Evolutionary conservation across 2,888 invertebrate species (phyloP), one percentile per base, ranked within the genome.

Genomic region (Folsomia candida): DNA sequence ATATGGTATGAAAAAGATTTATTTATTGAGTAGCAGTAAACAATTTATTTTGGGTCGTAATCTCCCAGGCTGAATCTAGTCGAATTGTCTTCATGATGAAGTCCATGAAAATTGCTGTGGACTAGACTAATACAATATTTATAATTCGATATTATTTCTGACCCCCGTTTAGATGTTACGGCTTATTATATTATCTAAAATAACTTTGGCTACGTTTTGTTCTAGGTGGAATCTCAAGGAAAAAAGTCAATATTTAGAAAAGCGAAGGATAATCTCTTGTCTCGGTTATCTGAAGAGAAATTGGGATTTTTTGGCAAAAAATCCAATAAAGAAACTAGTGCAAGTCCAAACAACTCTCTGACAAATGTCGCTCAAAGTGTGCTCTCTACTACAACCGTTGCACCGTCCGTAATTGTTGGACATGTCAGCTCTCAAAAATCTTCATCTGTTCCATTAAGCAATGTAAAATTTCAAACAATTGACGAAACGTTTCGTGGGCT

Each of bases 221-320:
- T n/a, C n/a, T 73, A 71, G 28, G 73, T 73, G 62, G 79, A 79
- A 76, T 70, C 70, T 68, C 73, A 74, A 20, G 75, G 71, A 58
- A 78, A 77, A 66, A 79, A 78, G 28, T 79, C 79, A 28, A 73
- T 79, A 51, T 79, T 79, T 71, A 74, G 76, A 20, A 78, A 78
- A 73, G 79, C 79, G 11, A 76, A 78, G 51, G 79, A 79, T 67
- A 79, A 79, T 67, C 69, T 79, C 6, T 77, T 79, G 75, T 78
- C 77, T 9, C 74, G 76, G 47, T 67, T 78, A 14, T 71, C 73
- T 1, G 77, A 78, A 3, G 78, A 75, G 29, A 78, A 77, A 65
- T 69, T 76, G 54, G 67, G 67, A 9, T 78, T 78, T 68, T 79
- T 78, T 67, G 73, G 73, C 60, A 71, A 76, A 63, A 68, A 73